A percentile compares a stretch with the other conserved stretches of the same genome.
Evolutionary conservation across 1,140 invertebrate species (phyloP).

Genomic region (Parapsyche elsis): DNA sequence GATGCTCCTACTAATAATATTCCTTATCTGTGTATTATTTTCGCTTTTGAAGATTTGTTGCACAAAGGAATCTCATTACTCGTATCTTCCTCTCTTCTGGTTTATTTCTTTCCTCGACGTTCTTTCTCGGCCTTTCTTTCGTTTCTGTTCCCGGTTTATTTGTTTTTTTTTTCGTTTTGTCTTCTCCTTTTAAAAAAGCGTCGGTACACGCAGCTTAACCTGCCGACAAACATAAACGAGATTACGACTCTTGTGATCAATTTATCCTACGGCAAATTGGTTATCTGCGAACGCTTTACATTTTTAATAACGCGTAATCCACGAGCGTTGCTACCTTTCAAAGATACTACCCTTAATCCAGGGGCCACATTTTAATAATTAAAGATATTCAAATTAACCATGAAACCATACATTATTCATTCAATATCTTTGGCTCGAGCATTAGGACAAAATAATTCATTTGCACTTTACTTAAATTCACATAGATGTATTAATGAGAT

Average conservation of each 20-base stretch:
- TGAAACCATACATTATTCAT: too few species aligned
- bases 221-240: conserved; percentile 5
- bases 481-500: too few species aligned
- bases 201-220: not conserved
- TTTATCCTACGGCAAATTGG: conserved; percentile 14
- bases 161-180: conserved; percentile 1
- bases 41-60: conserved; percentile 42
- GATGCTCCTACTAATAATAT: conserved; percentile 38
- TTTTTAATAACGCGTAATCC: not conserved
- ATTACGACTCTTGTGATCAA: conserved; percentile 15
- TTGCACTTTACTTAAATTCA: too few species aligned
- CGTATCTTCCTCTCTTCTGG: not conserved
- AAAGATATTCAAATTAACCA: too few species aligned
- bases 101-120: not conserved
- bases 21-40: conserved; percentile 44
- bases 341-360: too few species aligned
- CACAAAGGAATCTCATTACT: conserved; percentile 53
- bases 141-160: not conserved
- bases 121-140: too few species aligned
- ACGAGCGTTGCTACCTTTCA: too few species aligned
- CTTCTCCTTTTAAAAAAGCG: conserved; percentile 6
- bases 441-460: too few species aligned
- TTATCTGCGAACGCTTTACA: not conserved
- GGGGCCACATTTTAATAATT: too few species aligned
- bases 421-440: too few species aligned